phyloP scores from a whole-genome alignment of 2,888 invertebrate species.

The Achlya flavicornis region DNA sequence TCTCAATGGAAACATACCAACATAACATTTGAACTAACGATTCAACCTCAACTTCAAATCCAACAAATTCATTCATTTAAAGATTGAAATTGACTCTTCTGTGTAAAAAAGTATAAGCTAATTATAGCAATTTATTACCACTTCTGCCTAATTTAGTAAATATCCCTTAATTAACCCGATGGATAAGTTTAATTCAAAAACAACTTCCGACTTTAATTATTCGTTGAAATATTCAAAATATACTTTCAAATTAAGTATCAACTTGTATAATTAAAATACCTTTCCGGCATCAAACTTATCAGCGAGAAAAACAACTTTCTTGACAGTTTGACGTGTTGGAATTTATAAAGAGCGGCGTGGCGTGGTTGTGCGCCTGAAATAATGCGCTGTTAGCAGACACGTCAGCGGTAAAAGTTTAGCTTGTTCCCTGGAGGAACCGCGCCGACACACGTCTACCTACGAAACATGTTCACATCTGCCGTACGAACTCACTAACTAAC shows the following conservation, averaged over 20 bases:
- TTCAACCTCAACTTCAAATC: too few species aligned
- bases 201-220: neutral
- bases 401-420: slow-evolving; percentile 53
- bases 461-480: slow-evolving; percentile 32
- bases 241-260: slow-evolving; percentile 16
- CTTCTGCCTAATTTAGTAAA: neutral
- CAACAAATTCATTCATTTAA: too few species aligned
- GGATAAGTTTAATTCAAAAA: neutral
- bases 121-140: neutral
- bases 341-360: slow-evolving; percentile 43
- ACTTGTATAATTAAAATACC: slow-evolving; percentile 25
- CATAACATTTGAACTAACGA: too few species aligned
- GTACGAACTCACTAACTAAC: slow-evolving; percentile 58
- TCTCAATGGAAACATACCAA: too few species aligned
- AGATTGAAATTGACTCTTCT: too few species aligned
- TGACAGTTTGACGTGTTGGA: slow-evolving; percentile 48
- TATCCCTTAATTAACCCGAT: neutral
- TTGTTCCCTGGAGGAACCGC: slow-evolving; percentile 44
- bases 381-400: slow-evolving; percentile 46
- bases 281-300: slow-evolving; percentile 17
- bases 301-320: slow-evolving; percentile 38
- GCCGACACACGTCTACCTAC: slow-evolving; percentile 22
- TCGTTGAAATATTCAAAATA: slow-evolving; percentile 6
- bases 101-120: neutral
- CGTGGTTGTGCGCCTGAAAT: slow-evolving; percentile 35